Evolutionary conservation across 2,113 vertebrate species (phyloP).

Genomic region (Esox niger): DNA sequence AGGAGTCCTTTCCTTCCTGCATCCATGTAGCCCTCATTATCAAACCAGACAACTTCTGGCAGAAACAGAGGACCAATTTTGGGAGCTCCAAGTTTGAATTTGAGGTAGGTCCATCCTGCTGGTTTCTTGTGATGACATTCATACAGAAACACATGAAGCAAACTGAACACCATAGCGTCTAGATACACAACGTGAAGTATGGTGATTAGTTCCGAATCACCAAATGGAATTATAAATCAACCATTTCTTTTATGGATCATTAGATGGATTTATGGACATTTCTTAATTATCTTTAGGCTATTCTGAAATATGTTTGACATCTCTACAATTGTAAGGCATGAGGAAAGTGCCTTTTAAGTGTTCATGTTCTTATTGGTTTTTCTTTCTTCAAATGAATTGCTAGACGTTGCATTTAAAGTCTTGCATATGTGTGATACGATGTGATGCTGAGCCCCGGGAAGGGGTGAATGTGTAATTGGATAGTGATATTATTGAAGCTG

Average conservation of each 20-base stretch:
- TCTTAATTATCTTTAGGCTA: neutral
- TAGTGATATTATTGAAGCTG: neutral
- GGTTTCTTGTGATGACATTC: neutral
- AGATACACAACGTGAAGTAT: neutral
- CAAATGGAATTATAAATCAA: no score
- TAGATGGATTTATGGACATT: no score
- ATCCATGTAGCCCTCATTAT: constrained; percentile 98
- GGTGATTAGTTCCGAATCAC: no score
- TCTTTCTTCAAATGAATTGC: neutral
- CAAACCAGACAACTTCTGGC: constrained; percentile 99
- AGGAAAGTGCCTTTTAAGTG: neutral
- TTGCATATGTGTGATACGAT: neutral
- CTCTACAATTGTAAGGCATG: neutral
- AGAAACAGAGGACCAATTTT: constrained; percentile 98
- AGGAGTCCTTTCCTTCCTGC: constrained; percentile 95
- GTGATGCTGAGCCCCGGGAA: neutral
- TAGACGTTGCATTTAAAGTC: neutral
- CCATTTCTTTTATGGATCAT: no score
- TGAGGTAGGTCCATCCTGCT: constrained; percentile 77
- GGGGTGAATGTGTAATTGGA: neutral
- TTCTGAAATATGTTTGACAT: neutral
- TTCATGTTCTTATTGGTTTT: neutral
- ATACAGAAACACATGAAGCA: no score
- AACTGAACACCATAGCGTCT: no score
- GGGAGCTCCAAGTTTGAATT: constrained; percentile 99